Base-by-base conservation (phyloP, 1,140 invertebrate genomes). In the Lamellibrachia luymesi region DNA sequence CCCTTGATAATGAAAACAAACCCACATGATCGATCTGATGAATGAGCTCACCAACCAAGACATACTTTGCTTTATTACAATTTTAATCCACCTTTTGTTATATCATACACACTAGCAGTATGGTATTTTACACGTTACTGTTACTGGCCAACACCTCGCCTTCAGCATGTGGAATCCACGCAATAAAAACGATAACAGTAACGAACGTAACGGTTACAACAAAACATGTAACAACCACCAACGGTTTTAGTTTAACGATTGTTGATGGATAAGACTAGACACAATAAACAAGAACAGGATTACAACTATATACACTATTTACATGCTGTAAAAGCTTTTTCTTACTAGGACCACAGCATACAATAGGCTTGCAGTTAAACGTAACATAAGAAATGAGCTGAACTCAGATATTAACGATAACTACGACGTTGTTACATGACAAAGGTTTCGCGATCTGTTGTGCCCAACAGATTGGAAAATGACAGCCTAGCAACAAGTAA, bases 281-380 rank as follows among this genome's bases (percentile, higher is more conserved):
- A 80, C 64, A 80, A 17, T 80, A 8, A 80, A 80, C 17, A 22
- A 10, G 13, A 22, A 8, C 17, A 17, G 64, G 64, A 17, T 80
- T 80, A 80, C 64, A 80, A 80, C 64, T 80, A 80, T 80, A 80
- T 22, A 80, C 64, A 80, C 64, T 80, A 80, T 80, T 80, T 80
- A 80, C 64, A 80, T 22, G 64, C 64, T 80, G 13, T 22, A 80
- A 80, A 80, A 80, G 6, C 7, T 22, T 2, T 38, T 38, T 38
- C 38, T 38, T 38, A 38, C 38, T 22, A 10, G 2, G 64, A 10
- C 64, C 64, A 80, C 6, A 22, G 64, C 13, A 80, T 22, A 56
- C 52, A 56, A 56, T 6, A 56, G 52, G 52, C 64, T 22, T 80
- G 64, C 64, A 80, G 64, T 17, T 22, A 0, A 4, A 80, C 6